phyloP scores from a whole-genome alignment of 2,888 invertebrate species.

The Norana najaformis region DNA sequence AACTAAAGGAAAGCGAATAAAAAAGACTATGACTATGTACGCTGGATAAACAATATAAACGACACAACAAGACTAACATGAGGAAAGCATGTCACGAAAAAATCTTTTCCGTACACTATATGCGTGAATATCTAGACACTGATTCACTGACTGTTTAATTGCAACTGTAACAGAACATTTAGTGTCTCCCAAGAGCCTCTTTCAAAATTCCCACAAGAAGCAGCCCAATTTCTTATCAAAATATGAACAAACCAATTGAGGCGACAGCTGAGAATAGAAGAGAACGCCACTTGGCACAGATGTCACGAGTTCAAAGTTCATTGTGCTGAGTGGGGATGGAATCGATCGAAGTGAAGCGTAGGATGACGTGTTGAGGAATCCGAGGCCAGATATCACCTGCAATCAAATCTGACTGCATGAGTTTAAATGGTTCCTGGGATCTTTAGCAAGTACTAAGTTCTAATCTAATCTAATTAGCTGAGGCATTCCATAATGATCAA shows the following conservation, averaged over 20 bases:
- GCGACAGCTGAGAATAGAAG: slow-evolving; percentile 39
- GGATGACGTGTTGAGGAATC: slow-evolving; percentile 27
- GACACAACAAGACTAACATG: background rate
- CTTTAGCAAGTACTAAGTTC: background rate
- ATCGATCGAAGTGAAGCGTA: slow-evolving; percentile 32
- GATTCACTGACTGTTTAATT: too few relatives aligned
- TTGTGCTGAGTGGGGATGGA: slow-evolving; percentile 30
- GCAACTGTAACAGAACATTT: too few relatives aligned
- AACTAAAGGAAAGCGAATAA: background rate
- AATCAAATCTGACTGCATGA: background rate
- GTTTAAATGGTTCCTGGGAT: background rate
- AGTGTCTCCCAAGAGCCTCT: too few relatives aligned
- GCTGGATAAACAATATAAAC: background rate
- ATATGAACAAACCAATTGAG: background rate
- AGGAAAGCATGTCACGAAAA: background rate
- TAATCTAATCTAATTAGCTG: background rate
- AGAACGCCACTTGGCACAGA: slow-evolving; percentile 44
- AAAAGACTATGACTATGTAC: background rate
- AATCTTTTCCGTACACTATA: background rate
- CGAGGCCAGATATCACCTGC: slow-evolving; percentile 41
- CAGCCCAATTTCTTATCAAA: background rate
- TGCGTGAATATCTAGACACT: too few relatives aligned
- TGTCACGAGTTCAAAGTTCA: slow-evolving; percentile 45
- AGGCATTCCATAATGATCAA: background rate
- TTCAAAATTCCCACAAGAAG: background rate